Evolutionary conservation across 2,797 vertebrate species (phyloP).

Genomic region (Botia almorhae): DNA sequence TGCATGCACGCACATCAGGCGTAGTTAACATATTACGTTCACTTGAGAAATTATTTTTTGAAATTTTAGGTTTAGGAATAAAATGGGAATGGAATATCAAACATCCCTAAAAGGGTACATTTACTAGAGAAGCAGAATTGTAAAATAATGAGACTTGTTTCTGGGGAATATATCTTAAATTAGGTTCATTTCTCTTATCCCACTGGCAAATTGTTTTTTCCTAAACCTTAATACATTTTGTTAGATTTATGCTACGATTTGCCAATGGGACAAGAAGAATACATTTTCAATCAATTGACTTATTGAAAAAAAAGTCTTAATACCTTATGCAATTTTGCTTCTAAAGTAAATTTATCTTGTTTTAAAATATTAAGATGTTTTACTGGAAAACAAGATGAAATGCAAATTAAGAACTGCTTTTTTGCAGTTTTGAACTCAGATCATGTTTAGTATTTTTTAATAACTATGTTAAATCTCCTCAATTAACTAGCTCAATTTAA

Average conservation of each 20-base stretch:
- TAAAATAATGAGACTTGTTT: not conserved
- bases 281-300: not conserved
- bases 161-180: not conserved
- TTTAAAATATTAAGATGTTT: not conserved
- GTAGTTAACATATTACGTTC: not conserved
- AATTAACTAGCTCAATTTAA: not conserved
- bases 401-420: not conserved
- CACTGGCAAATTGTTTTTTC: not conserved
- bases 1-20: slow-evolving; percentile 4
- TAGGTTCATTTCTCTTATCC: not conserved
- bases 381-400: not conserved
- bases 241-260: not conserved
- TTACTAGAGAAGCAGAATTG: not conserved
- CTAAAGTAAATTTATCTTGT: not conserved
- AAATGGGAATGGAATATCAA: no score
- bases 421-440: not conserved
- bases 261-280: not conserved
- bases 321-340: not conserved
- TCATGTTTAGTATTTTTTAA: not conserved
- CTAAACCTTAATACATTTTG: not conserved
- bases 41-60: not conserved
- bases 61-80: not conserved
- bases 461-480: not conserved
- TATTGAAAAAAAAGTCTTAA: not conserved
- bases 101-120: not conserved